A percentile compares a stretch with the other conserved stretches of the same genome.
Evolutionary conservation across 2,113 vertebrate genomes (phyloP).

Genomic region (Tylochromis polylepis): DNA sequence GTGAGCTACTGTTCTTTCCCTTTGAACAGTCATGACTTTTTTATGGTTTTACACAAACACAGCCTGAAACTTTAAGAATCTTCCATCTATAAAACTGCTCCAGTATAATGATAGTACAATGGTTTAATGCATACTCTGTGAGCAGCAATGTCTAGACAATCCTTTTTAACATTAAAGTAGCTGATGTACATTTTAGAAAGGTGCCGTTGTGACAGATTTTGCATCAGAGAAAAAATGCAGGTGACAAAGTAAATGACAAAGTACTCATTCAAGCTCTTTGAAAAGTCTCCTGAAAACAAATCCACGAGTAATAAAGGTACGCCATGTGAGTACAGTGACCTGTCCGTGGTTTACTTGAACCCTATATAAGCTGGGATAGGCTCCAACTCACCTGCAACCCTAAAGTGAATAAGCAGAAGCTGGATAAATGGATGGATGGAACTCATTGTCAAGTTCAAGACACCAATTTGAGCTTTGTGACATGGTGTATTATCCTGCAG

Average conservation of each 20-base stretch:
- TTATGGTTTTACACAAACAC: neutral
- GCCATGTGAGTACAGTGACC: neutral
- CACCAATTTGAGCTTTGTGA: neutral
- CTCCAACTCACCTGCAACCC: neutral
- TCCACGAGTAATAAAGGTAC: neutral
- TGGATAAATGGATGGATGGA: rapidly evolving
- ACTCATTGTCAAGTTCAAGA: neutral
- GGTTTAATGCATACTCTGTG: neutral
- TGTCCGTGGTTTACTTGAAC: neutral
- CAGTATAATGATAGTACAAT: neutral
- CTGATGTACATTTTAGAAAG: neutral
- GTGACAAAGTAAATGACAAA: neutral
- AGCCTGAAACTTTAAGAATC: neutral
- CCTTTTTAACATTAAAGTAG: neutral
- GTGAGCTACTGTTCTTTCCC: neutral
- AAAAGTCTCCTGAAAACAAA: neutral
- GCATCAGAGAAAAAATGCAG: neutral
- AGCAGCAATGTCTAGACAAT: neutral
- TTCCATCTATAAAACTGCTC: neutral
- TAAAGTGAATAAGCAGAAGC: neutral
- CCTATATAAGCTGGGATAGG: neutral
- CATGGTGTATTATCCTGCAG: rapidly evolving
- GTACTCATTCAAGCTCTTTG: neutral
- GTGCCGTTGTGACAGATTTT: neutral
- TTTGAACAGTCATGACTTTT: neutral